Percentiles rank a stretch among this genome's conserved stretches.
Evolutionary conservation across 1,140 invertebrate species (phyloP).

Genomic region (Hylyphantes graminicola): DNA sequence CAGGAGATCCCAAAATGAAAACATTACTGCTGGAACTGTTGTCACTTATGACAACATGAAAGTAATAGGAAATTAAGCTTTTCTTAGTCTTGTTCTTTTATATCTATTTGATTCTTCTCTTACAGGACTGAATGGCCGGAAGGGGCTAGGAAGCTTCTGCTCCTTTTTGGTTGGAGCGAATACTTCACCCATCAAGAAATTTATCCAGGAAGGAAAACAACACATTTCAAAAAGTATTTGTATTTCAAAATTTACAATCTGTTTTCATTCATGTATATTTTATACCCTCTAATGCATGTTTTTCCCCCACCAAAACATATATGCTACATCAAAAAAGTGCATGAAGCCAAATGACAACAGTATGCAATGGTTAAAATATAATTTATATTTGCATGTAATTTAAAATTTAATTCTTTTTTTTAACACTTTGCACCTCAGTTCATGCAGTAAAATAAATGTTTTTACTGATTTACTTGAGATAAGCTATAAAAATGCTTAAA

Average conservation of each 20-base stretch:
- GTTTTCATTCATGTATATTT: neutral
- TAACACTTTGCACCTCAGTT: no score
- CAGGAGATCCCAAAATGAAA: no score
- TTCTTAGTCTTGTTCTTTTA: no score
- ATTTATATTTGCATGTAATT: neutral
- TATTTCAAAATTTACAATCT: neutral
- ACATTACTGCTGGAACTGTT: no score
- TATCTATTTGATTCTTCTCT: neutral
- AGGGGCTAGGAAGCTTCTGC: constrained; percentile 76
- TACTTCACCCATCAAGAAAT: constrained; percentile 80
- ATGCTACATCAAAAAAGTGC: neutral
- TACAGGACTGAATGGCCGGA: constrained; percentile 74
- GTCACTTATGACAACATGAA: no score
- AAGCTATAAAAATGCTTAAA: no score
- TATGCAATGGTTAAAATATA: neutral
- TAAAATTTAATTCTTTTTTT: neutral
- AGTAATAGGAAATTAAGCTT: no score
- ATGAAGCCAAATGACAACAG: neutral
- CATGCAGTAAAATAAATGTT: no score
- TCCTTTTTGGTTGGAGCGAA: constrained; percentile 78
- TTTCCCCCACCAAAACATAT: neutral
- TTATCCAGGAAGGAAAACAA: constrained; percentile 78
- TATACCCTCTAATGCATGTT: neutral
- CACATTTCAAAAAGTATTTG: constrained; percentile 77
- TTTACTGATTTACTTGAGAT: no score